phyloP scores from a whole-genome alignment of 2,888 invertebrate species.

The Tetragnatha montana region DNA sequence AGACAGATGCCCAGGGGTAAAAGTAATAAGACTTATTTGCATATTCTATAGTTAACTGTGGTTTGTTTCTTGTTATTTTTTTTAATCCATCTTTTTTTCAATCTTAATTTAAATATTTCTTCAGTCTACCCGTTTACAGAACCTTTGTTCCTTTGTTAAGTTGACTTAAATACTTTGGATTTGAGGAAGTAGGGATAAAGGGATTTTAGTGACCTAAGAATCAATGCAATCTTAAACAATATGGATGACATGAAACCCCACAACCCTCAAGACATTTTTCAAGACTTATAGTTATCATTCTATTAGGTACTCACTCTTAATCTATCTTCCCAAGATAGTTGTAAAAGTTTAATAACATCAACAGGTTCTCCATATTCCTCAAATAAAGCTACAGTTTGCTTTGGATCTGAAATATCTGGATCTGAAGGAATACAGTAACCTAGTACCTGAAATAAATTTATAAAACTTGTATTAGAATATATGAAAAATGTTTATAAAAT shows the following conservation, averaged over 20 bases:
- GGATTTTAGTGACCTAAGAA: background rate
- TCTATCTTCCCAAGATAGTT: slow-evolving; percentile 78
- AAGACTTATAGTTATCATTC: background rate
- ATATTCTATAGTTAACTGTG: too few relatives aligned
- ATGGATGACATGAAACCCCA: background rate
- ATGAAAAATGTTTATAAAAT: too few relatives aligned
- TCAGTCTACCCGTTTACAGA: too few relatives aligned
- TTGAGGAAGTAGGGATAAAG: too few relatives aligned
- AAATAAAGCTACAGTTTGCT: slow-evolving; percentile 75
- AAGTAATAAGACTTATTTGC: too few relatives aligned
- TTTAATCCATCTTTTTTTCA: background rate
- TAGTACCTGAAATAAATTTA: background rate
- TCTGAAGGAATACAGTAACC: slow-evolving; percentile 75
- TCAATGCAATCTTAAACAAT: background rate
- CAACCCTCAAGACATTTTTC: background rate
- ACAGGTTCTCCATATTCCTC: slow-evolving; percentile 78
- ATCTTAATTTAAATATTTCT: background rate
- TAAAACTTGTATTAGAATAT: too few relatives aligned
- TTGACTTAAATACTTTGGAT: too few relatives aligned
- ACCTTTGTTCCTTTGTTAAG: too few relatives aligned
- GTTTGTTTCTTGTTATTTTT: too few relatives aligned
- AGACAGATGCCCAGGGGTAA: too few relatives aligned
- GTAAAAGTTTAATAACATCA: slow-evolving; percentile 77
- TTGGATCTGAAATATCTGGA: slow-evolving; percentile 74
- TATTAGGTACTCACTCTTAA: slow-evolving; percentile 75